Evolutionary conservation across 2,797 vertebrate genomes (phyloP).

Genomic region (Agapornis canus): DNA sequence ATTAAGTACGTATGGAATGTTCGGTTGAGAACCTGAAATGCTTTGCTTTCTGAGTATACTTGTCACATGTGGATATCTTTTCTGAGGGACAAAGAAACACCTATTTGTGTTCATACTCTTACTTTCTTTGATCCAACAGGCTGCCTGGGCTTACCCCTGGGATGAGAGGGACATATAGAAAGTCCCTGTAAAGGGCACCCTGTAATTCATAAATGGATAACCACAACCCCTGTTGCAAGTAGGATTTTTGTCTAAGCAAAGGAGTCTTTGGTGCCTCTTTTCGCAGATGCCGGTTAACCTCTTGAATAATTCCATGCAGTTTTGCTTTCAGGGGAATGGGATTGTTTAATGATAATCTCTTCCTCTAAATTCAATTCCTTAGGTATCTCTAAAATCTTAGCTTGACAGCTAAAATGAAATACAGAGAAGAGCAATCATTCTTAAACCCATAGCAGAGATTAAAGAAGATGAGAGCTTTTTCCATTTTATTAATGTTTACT

Average conservation of each 20-base stretch:
- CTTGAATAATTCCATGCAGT: not conserved
- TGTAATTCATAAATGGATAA: not conserved
- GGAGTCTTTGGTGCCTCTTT: not conserved
- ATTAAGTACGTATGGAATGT: not conserved
- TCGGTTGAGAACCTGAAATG: not conserved
- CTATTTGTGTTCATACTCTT: not conserved
- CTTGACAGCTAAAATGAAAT: not conserved
- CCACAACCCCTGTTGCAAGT: not conserved
- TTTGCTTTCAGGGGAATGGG: not conserved
- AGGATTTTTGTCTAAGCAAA: not conserved
- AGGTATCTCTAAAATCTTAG: not conserved
- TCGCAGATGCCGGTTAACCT: not conserved
- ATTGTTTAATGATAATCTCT: slow-evolving; percentile 11
- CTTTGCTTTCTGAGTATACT: not conserved
- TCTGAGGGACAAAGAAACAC: not conserved
- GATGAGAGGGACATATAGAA: not conserved
- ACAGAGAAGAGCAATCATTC: not conserved
- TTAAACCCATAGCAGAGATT: not conserved
- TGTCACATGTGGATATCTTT: not conserved
- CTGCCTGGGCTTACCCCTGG: not conserved
- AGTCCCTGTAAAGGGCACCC: not conserved
- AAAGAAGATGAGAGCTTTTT: not conserved
- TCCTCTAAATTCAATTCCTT: not conserved
- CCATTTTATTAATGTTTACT: slow-evolving; percentile 7
- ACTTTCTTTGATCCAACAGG: not conserved